Evolutionary conservation across 2,113 vertebrate species (phyloP), one percentile per base, ranked within the genome.

Genomic region (Apistogramma diplotaenia): DNA sequence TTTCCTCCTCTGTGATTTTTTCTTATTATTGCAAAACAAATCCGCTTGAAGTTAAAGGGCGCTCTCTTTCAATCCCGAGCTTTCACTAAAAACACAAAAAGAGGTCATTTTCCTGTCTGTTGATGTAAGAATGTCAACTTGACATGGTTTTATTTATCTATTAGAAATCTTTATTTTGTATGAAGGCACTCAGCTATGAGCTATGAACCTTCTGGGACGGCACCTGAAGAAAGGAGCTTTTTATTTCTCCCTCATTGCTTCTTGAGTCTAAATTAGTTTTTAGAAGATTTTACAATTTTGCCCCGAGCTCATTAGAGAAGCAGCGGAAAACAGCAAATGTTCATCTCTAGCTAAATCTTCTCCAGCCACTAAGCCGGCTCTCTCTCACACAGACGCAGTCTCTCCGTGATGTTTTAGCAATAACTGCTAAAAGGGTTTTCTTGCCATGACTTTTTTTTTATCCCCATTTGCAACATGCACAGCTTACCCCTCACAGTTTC

Each of bases 341-440:
- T 70, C 25, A n/a, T 31, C 25, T 70, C 65, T n/a, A 51, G 65
- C 2, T 70, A 70, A 70, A 70, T 70, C 65, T 43, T 70, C 25
- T 51, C 10, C 65, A 31, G 25, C 43, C 65, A 13, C 43, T 31
- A 29, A 51, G 65, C 43, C 8, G 18, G 4, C 25, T 51, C 25
- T 70, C 46, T 31, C 25, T 3, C 43, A 6, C 31, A 6, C 31
- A 31, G n/a, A n/a, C 40, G n/a, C 35, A 60, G 74, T 16, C 74
- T 43, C 54, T 54, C 15, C 46, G 61, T 67, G 76, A 85, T 76
- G 81, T 77, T 80, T 74, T 62, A 58, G 27, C 65, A 82, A 76
- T 27, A 78, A 74, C 54, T 82, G 40, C 53, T 78, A 27, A 84
- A 88, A 78, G 76, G 61, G 21, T 84, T 84, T 84, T 65, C 78